These are phyloP conservation scores for Linnaemya vulpina DNA, from an alignment of 2,888 invertebrate genomes.

Conservation along the genomic window DNA sequence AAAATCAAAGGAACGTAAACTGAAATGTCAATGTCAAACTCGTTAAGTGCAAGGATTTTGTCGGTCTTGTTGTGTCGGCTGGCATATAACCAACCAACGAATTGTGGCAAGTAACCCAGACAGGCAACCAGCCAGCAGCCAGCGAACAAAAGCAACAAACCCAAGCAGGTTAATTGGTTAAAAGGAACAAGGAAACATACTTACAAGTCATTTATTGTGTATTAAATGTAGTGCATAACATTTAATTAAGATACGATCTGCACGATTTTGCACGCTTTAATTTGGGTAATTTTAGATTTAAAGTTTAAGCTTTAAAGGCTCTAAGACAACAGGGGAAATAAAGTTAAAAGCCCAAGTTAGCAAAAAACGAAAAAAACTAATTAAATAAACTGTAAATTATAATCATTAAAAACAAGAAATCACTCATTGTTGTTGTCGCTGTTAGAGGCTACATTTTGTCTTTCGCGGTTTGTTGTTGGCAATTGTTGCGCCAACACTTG, in stretches of 20 bases:
- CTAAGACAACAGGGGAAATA: background rate
- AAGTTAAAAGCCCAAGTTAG: background rate
- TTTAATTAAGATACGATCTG: conserved; percentile 66
- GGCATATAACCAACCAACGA: background rate
- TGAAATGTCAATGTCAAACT: conserved; percentile 67
- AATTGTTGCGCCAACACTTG: conserved; percentile 57
- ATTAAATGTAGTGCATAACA: conserved; percentile 57
- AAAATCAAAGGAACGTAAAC: conserved; percentile 32
- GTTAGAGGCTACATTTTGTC: conserved; percentile 10
- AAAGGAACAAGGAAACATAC: conserved; percentile 63
- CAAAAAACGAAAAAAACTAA: background rate
- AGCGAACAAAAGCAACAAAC: conserved; percentile 4
- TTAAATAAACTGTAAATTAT: conserved; percentile 48
- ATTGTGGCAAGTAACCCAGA: conserved; percentile 9
- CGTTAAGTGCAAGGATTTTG: conserved; percentile 64
- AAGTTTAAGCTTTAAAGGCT: no score
- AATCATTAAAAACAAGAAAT: conserved; percentile 23
- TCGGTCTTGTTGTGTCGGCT: background rate
- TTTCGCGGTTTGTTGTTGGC: conserved; percentile 11
- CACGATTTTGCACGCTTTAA: conserved; percentile 57
- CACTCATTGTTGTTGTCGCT: background rate
- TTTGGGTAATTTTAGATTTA: conserved; percentile 28
- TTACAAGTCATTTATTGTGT: conserved; percentile 56
- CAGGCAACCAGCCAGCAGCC: background rate
- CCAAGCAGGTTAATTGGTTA: conserved; percentile 30